A percentile compares a stretch with the other conserved stretches of the same genome.
Conservation (phyloP, 2,797 vertebrate genomes). For the Bovichtus diacanthus region DNA sequence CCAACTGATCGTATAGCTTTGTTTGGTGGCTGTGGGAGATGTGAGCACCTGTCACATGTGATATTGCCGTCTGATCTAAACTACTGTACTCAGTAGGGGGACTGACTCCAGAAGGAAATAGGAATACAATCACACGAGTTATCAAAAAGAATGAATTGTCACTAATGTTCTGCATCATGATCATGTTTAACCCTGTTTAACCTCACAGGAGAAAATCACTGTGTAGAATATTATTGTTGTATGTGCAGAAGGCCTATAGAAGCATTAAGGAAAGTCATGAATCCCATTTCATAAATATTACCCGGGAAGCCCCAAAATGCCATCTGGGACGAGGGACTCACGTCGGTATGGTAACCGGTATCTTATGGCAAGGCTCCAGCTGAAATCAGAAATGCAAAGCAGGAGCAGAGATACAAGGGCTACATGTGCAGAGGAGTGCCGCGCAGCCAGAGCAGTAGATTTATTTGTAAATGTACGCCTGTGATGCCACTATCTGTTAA, state of each 20-base stretch:
- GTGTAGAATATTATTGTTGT: not conserved
- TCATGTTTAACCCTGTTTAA: slow-evolving; percentile 13
- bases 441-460: slow-evolving; percentile 72
- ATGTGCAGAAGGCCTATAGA: not conserved
- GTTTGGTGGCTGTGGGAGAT: slow-evolving; percentile 64
- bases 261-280: slow-evolving; percentile 8
- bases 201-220: not conserved
- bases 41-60: slow-evolving; percentile 69
- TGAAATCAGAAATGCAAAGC: slow-evolving; percentile 73
- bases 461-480: slow-evolving; percentile 78
- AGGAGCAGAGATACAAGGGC: slow-evolving; percentile 64
- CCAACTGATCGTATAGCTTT: slow-evolving; percentile 68
- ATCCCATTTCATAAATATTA: slow-evolving; percentile 40
- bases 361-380: slow-evolving; percentile 68
- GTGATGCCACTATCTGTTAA: slow-evolving; percentile 82
- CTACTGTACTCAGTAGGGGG: slow-evolving; percentile 57
- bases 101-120: slow-evolving; percentile 23
- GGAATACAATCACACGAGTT: slow-evolving; percentile 6
- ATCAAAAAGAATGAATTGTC: slow-evolving; percentile 2
- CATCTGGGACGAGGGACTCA: slow-evolving; percentile 56
- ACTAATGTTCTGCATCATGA: not conserved
- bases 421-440: slow-evolving; percentile 75
- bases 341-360: slow-evolving; percentile 46
- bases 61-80: slow-evolving; percentile 64
- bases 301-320: slow-evolving; percentile 35